Evolutionary conservation across 2,113 vertebrate genomes (phyloP), one percentile per base, ranked within the genome.

Genomic region (Sinocyclocheilus rhinocerous): DNA sequence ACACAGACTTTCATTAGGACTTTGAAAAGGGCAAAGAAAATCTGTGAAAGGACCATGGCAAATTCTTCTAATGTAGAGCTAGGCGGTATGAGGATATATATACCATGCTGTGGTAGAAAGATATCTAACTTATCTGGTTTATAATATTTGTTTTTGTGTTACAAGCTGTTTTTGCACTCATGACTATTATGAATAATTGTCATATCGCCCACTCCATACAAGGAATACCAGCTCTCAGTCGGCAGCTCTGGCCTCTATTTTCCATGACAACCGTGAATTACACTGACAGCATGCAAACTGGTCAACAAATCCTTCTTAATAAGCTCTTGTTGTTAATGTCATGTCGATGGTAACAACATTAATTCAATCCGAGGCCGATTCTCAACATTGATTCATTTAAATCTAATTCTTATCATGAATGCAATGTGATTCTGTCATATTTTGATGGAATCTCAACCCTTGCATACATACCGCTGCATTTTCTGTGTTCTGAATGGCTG

Each of bases 301-400:
- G 11, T 80, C 55, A 12, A 61, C 55, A 80, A 42, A 61, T 80
- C 77, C 8, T 39, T 57, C 33, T 81, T 67, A 81, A 83, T 83
- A 36, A 33, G 65, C 81, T 83, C 45, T 83, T 55, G 45, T 83
- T 78, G 50, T 52, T 57, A 36, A 36, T 55, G 65, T 70, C 45
- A 83, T 52, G 24, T 26, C 29, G 42, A 69, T 70, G 42, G 42
- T 70, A 83, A 83, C 26, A 11, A 52, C 29, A 50, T 55, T 70
- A 13, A 70, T 83, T 69, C 42, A n/a, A 55, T 36, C 45, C 26
- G 2, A 55, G 59, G 20, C 59, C 13, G 57, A 63, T 80, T 45
- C 36, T 63, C 6, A 39, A 80, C 13, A 81, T 39, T 9, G 42
- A 81, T 65, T 48, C 4, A 83, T 33, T 83, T 70, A 4, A 70